A percentile compares a stretch with the other conserved stretches of the same genome.
Evolutionary conservation across 2,797 vertebrate species (phyloP).

Genomic region (Huso huso): DNA sequence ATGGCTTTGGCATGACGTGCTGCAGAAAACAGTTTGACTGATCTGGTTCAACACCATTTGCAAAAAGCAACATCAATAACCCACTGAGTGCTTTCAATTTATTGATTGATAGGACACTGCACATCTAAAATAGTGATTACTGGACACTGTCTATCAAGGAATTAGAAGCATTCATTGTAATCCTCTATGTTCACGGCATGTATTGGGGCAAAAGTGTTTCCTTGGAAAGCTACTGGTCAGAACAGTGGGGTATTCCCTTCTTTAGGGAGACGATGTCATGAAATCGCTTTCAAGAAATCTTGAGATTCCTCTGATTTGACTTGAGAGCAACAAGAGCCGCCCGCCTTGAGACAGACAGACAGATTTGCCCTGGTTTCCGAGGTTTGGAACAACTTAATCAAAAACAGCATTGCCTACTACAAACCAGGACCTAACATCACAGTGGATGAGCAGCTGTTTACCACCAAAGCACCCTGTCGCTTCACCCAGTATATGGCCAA

Average conservation of each 20-base stretch:
- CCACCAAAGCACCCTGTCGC: background rate
- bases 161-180: constrained; percentile 9
- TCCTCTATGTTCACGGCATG: background rate
- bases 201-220: background rate
- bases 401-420: no score
- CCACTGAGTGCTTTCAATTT: no score
- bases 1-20: no score
- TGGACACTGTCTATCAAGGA: background rate
- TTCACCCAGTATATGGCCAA: background rate
- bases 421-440: no score
- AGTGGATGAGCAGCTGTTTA: background rate
- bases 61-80: no score
- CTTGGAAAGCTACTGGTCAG: constrained; percentile 9
- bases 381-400: no score
- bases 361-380: no score
- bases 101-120: no score
- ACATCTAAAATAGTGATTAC: no score
- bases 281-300: background rate
- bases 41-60: no score
- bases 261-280: background rate
- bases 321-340: background rate
- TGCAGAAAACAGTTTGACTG: no score
- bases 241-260: constrained; percentile 4
- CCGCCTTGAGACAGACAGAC: background rate
- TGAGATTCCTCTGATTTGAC: background rate